phyloP scores from a whole-genome alignment of 2,888 invertebrate genomes.

The Diarsia dahlii region DNA sequence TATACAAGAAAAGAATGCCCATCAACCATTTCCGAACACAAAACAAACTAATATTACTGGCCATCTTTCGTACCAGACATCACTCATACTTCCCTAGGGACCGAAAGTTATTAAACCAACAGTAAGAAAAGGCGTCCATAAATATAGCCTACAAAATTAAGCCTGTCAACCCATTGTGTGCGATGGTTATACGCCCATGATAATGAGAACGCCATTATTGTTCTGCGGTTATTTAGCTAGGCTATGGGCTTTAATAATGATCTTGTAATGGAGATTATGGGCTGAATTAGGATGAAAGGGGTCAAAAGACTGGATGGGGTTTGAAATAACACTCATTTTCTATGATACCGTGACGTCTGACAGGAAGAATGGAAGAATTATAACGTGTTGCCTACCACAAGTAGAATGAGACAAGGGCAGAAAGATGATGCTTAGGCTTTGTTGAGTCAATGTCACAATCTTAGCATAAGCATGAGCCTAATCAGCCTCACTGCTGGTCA shows the following conservation, averaged over 20 bases:
- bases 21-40: slow-evolving; percentile 4
- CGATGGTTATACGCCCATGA: slow-evolving; percentile 43
- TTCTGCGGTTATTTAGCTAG: slow-evolving; percentile 34
- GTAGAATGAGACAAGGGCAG: too few relatives aligned
- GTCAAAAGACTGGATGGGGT: not conserved
- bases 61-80: slow-evolving; percentile 11
- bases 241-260: slow-evolving; percentile 40
- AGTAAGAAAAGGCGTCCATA: slow-evolving; percentile 64
- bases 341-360: not conserved
- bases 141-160: slow-evolving; percentile 66
- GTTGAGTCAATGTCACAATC: not conserved
- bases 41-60: slow-evolving; percentile 13
- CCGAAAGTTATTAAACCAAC: slow-evolving; percentile 73
- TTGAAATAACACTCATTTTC: slow-evolving; percentile 5
- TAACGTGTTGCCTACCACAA: too few relatives aligned
- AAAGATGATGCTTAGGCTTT: too few relatives aligned
- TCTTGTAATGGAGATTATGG: slow-evolving; percentile 50
- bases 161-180: slow-evolving; percentile 58
- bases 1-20: not conserved
- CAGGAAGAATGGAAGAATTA: too few relatives aligned
- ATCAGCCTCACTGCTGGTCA: not conserved
- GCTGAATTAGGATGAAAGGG: slow-evolving; percentile 30
- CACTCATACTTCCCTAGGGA: slow-evolving; percentile 59
- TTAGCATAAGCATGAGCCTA: not conserved
- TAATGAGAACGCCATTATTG: slow-evolving; percentile 43